Evolutionary conservation across 2,113 vertebrate genomes (phyloP).

Genomic region (Benitochromis conjunctus): DNA sequence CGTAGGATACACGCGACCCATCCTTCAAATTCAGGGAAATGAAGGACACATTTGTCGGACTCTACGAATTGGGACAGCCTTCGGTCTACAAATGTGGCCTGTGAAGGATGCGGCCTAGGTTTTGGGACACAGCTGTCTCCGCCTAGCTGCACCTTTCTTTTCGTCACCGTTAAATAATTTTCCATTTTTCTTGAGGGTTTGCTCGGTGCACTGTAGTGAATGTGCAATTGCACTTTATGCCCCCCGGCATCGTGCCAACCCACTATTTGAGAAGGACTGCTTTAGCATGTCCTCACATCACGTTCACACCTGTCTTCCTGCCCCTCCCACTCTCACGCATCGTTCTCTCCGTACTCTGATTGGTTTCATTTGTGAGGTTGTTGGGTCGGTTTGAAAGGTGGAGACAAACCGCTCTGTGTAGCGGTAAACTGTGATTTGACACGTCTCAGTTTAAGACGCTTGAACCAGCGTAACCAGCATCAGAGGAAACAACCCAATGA

Average conservation of each 20-base stretch:
- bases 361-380: not conserved
- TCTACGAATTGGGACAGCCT: too few species aligned
- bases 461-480: not conserved
- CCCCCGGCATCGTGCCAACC: too few species aligned
- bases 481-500: not conserved
- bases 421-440: not conserved
- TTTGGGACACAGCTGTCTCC: too few species aligned
- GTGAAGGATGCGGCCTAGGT: too few species aligned
- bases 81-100: too few species aligned
- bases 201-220: not conserved
- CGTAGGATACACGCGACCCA: too few species aligned
- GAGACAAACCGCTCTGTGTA: not conserved
- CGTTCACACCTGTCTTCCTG: rapidly evolving
- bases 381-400: not conserved
- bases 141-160: too few species aligned
- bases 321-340: not conserved
- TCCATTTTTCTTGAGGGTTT: too few species aligned
- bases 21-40: too few species aligned
- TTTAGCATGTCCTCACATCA: rapidly evolving
- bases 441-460: not conserved
- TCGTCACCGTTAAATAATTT: too few species aligned
- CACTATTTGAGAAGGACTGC: too few species aligned
- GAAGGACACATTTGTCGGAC: too few species aligned
- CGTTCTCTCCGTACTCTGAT: not conserved
- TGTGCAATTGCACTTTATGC: not conserved